Evolutionary conservation across 2,113 vertebrate genomes (phyloP), one percentile per base, ranked within the genome.

Genomic region (Cyanoramphus novaezelandiae): DNA sequence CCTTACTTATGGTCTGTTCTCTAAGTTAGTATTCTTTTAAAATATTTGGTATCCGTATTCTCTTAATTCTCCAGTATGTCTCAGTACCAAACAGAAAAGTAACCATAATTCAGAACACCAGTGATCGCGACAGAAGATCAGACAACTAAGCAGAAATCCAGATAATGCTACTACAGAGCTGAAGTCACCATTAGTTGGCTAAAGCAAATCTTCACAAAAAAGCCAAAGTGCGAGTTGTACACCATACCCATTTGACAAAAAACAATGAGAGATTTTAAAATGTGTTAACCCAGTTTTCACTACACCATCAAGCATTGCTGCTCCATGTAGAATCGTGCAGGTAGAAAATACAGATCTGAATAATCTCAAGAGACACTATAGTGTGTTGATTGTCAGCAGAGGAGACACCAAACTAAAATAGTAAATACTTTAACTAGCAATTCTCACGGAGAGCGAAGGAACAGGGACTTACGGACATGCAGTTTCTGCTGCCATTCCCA

Each of bases 1-100:
- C 77, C 90, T 91, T 95, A 90, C 85, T 95, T 93, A 92, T 75
- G 14, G 63, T 63, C 62, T 84, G 53, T 91, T 93, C 82, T 67
- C 83, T 93, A 94, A 92, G 39, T 90, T 50, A 20, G 21, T 53
- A 65, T 43, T 44, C 31, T 63, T 63, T 59, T 68, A 47, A 49
- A 24, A 86, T 86, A 95, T 74, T 81, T 47, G 31, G 4, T 80
- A 83, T 59, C 31, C 76, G 8, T 52, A 57, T 72, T 90, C 91
- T 94, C 91, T 95, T 95, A 91, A 85, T 83, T 96, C 64, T 93
- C 31, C 33, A 33, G 17, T 15, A 71, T 15, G 21, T 65, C 27
- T 86, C 41, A 53, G 8, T 57, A 65, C 39, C 8, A 7, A 68
- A 74, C 6, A 81, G 27, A 71, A n/a, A 87, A 62, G 35, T 60